A percentile compares a stretch with the other conserved stretches of the same genome.
Conservation (phyloP, 2,113 vertebrate genomes). For the Laterallus jamaicensis region DNA sequence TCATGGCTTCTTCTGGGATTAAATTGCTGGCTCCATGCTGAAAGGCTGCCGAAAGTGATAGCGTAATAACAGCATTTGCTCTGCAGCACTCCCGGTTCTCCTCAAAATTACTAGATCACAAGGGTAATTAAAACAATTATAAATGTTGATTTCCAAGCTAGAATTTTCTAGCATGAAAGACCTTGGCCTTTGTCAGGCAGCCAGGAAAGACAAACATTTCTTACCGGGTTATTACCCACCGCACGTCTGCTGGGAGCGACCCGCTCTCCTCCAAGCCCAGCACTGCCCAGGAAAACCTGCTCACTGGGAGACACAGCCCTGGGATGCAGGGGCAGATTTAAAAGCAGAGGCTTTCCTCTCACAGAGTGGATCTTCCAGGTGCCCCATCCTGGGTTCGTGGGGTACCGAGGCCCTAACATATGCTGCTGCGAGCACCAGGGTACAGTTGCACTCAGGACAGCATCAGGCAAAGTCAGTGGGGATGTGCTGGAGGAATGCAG, state of each 20-base stretch:
- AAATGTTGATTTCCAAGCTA: constrained; percentile 61
- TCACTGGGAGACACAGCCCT: neutral
- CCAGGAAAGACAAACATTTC: neutral
- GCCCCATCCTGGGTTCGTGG: neutral
- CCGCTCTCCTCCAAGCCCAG: neutral
- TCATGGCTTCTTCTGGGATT: constrained; percentile 5
- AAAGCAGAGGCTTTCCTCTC: neutral
- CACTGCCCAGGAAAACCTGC: neutral
- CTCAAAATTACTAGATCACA: constrained; percentile 64
- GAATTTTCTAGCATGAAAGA: constrained; percentile 65
- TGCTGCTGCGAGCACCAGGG: neutral
- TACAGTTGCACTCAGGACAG: accelerated
- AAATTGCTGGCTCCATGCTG: constrained; percentile 71
- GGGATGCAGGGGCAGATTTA: neutral
- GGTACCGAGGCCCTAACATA: accelerated
- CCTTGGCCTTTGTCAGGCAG: constrained; percentile 5
- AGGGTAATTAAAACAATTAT: constrained; percentile 77
- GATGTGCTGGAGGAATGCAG: neutral
- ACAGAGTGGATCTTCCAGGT: neutral
- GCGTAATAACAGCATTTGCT: constrained; percentile 71
- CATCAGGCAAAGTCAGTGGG: neutral
- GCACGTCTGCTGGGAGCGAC: neutral
- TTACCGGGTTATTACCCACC: neutral
- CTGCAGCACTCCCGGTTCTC: constrained; percentile 50
- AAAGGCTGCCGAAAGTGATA: constrained; percentile 72